Evolutionary conservation across 2,797 vertebrate species (phyloP).

Genomic region (Leptodactylus fallax): DNA sequence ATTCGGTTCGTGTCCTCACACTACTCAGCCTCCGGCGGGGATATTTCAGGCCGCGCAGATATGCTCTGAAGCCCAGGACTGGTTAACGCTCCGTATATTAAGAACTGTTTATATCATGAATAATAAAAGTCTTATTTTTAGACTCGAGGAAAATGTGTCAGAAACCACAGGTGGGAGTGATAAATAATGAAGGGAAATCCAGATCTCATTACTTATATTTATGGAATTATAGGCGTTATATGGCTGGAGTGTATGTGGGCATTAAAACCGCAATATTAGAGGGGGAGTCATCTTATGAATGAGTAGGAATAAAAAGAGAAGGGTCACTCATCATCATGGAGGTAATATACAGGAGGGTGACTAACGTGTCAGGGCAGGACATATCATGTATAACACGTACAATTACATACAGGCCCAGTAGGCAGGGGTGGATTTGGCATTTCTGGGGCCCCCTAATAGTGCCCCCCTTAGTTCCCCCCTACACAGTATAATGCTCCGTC

Average conservation of each 20-base stretch:
- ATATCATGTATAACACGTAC: neutral
- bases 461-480: too few species aligned
- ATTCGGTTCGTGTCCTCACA: neutral
- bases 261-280: neutral
- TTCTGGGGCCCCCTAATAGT: too few species aligned
- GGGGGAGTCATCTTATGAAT: too few species aligned
- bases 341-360: neutral
- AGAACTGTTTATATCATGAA: neutral
- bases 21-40: neutral
- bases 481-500: too few species aligned
- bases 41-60: neutral
- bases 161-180: slow-evolving; percentile 3
- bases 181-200: neutral
- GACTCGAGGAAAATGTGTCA: neutral
- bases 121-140: slow-evolving; percentile 38
- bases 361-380: neutral
- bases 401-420: neutral
- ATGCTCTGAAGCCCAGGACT: neutral
- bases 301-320: neutral
- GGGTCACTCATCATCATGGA: neutral
- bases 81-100: slow-evolving; percentile 19
- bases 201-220: neutral
- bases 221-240: neutral
- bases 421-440: too few species aligned
- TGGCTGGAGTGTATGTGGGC: neutral